Evolutionary conservation across 30 jellyfish, hydroid and myxozoan species (phyloP).

Genomic region (Mastigias papua): DNA sequence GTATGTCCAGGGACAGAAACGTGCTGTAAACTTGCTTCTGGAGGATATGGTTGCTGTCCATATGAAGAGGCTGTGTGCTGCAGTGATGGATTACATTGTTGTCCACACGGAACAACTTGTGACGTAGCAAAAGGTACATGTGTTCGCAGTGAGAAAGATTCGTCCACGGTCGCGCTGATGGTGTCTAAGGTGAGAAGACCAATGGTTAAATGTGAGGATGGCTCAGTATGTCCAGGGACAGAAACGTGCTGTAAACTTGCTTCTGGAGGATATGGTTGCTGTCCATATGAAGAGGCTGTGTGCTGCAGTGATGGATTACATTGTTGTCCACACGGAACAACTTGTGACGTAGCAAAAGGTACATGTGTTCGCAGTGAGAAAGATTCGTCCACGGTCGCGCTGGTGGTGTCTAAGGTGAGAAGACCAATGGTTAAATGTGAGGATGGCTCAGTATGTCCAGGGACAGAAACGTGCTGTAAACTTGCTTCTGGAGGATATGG

Average conservation of each 20-base stretch:
- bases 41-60: slow-evolving; percentile 76
- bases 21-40: slow-evolving; percentile 60
- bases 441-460: no score
- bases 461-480: no score
- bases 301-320: slow-evolving; percentile 80
- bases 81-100: slow-evolving; percentile 66
- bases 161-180: not conserved
- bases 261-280: slow-evolving; percentile 76
- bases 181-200: not conserved
- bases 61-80: slow-evolving; percentile 63
- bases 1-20: slow-evolving; percentile 60
- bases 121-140: slow-evolving; percentile 13
- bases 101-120: slow-evolving; percentile 73
- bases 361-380: no score
- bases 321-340: slow-evolving; percentile 80
- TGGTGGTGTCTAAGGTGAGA: no score
- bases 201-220: slow-evolving; percentile 62
- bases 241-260: slow-evolving; percentile 76
- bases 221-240: slow-evolving; percentile 68
- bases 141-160: slow-evolving; percentile 1
- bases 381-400: no score
- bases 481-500: no score
- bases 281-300: slow-evolving; percentile 84
- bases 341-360: slow-evolving; percentile 33
- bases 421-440: no score